These are phyloP conservation scores for Lymantria dispar DNA, from an alignment of 2,888 invertebrate species.

Conservation along the genomic window DNA sequence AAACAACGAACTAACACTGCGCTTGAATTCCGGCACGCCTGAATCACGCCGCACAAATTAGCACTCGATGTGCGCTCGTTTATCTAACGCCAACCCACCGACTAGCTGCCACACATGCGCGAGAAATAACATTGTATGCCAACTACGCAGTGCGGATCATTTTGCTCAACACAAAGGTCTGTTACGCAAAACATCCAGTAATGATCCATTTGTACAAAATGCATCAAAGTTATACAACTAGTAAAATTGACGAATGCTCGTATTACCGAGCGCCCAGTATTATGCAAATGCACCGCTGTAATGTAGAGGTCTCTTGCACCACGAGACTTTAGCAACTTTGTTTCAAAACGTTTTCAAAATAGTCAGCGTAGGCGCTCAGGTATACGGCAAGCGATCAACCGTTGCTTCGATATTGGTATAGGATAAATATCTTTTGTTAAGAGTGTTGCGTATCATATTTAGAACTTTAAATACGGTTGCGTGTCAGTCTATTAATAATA, in stretches of 20 bases:
- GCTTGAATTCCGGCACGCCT: conserved; percentile 72
- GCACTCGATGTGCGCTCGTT: conserved; percentile 51
- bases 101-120: conserved; percentile 52
- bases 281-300: conserved; percentile 76
- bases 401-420: conserved; percentile 44
- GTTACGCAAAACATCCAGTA: conserved; percentile 41
- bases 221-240: conserved; percentile 60
- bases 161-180: conserved; percentile 30
- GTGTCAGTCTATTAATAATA: conserved; percentile 39
- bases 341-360: conserved; percentile 80
- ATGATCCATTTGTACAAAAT: conserved; percentile 38
- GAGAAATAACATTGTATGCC: conserved; percentile 51
- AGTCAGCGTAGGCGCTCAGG: conserved; percentile 59
- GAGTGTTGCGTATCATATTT: conserved; percentile 41
- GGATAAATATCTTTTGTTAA: conserved; percentile 43
- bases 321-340: conserved; percentile 71
- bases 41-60: conserved; percentile 65
- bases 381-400: conserved; percentile 42
- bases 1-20: conserved; percentile 62
- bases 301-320: conserved; percentile 73
- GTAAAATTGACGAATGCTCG: conserved; percentile 54
- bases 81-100: conserved; percentile 34
- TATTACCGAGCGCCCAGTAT: conserved; percentile 68
- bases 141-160: conserved; percentile 50
- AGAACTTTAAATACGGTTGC: conserved; percentile 40